These are phyloP conservation scores for Aegithalos caudatus DNA, from an alignment of 2,113 vertebrate species.

Conservation along the genomic window DNA sequence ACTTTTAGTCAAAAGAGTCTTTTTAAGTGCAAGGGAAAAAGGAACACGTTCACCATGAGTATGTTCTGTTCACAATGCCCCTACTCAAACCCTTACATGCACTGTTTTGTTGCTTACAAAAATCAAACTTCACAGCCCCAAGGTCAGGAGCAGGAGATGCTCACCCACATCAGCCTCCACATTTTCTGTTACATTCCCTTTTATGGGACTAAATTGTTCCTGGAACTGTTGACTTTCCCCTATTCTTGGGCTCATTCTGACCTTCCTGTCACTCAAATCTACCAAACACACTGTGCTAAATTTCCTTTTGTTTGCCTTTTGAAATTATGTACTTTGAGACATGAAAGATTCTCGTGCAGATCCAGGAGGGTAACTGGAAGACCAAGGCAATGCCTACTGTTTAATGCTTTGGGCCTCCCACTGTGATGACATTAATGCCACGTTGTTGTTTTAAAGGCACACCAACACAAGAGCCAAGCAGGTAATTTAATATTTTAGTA, in stretches of 20 bases:
- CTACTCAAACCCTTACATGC: background rate
- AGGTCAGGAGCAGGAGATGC: background rate
- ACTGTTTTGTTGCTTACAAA: background rate
- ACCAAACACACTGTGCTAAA: background rate
- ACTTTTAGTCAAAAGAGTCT: slow-evolving; percentile 11
- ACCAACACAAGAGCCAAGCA: background rate
- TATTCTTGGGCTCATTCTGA: background rate
- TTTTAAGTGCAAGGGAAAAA: background rate
- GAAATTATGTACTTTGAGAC: background rate
- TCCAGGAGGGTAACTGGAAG: background rate
- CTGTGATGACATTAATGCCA: background rate
- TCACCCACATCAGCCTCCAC: background rate
- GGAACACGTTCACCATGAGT: background rate
- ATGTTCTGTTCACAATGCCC: background rate
- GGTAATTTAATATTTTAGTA: background rate
- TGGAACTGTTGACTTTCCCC: background rate
- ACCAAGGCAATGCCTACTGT: background rate
- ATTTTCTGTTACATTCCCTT: background rate
- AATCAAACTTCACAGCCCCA: background rate
- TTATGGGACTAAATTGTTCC: background rate
- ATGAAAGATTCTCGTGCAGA: background rate
- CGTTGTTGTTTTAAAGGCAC: background rate
- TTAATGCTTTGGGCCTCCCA: background rate
- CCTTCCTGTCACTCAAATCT: background rate
- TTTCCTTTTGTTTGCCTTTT: background rate